Conservation (phyloP, 2,888 invertebrate species). For the Sicus ferrugineus region DNA sequence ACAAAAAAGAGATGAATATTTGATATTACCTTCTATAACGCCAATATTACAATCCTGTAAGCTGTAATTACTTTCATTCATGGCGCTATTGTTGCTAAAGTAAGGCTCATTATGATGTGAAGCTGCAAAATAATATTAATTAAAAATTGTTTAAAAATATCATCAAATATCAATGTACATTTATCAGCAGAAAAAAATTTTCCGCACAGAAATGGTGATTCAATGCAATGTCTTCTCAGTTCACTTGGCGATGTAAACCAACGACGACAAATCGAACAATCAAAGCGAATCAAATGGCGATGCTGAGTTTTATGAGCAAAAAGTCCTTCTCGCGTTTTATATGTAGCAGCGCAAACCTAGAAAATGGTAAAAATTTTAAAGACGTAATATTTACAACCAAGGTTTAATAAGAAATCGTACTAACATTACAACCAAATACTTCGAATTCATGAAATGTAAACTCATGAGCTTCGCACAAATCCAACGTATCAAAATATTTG, state of each 20-base stretch:
- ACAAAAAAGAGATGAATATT: neutral
- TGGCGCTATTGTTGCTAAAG: conserved; percentile 24
- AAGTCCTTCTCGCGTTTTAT: conserved; percentile 51
- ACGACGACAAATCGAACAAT: conserved; percentile 56
- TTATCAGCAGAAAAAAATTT: conserved; percentile 48
- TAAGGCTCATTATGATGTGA: neutral
- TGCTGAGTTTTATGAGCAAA: conserved; percentile 54
- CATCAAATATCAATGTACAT: no score
- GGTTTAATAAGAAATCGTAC: conserved; percentile 33
- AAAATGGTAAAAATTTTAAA: conserved; percentile 9
- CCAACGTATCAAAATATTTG: conserved; percentile 55
- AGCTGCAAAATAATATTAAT: neutral
- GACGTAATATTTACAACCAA: neutral
- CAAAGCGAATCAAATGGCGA: conserved; percentile 55
- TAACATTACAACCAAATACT: conserved; percentile 57
- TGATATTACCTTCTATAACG: conserved; percentile 50
- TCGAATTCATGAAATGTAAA: conserved; percentile 57
- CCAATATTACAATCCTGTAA: conserved; percentile 54
- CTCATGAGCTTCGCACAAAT: conserved; percentile 57
- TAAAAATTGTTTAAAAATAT: neutral
- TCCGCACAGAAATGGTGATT: conserved; percentile 57
- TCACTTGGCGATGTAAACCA: conserved; percentile 58
- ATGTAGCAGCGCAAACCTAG: conserved; percentile 53
- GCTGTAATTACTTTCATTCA: conserved; percentile 47
- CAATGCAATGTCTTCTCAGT: conserved; percentile 55